Evolutionary conservation across 2,113 vertebrate genomes (phyloP).

Genomic region (Antigone vipio): DNA sequence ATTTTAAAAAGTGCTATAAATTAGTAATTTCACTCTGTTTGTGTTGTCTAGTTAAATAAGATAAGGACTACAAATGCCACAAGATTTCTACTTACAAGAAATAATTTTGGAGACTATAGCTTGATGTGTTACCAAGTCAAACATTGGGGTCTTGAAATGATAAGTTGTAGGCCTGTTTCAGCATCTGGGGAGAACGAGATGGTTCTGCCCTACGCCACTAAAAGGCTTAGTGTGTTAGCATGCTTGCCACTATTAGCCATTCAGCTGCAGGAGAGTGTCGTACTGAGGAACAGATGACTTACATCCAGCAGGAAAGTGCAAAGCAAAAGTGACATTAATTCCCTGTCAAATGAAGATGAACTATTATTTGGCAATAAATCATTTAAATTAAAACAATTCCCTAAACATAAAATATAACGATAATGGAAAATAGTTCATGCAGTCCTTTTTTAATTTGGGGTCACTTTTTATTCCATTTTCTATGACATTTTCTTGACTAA

Average conservation of each 20-base stretch:
- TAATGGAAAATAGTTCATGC: neutral
- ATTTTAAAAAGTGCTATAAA: neutral
- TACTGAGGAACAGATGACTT: slow-evolving; percentile 62
- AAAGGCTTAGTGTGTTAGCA: slow-evolving; percentile 63
- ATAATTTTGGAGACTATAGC: neutral
- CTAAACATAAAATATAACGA: neutral
- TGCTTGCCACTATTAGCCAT: slow-evolving; percentile 58
- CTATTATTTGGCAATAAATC: slow-evolving; percentile 43
- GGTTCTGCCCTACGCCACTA: slow-evolving; percentile 47
- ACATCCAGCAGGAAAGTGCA: slow-evolving; percentile 56
- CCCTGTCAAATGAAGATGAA: slow-evolving; percentile 53
- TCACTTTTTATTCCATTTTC: neutral
- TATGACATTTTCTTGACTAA: neutral
- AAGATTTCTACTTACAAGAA: neutral
- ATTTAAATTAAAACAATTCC: slow-evolving; percentile 30
- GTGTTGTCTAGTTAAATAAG: neutral
- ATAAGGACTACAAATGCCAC: neutral
- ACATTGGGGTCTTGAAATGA: neutral
- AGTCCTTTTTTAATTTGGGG: neutral
- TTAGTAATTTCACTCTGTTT: neutral
- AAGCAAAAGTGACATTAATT: slow-evolving; percentile 68
- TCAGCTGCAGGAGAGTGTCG: slow-evolving; percentile 64
- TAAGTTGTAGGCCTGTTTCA: neutral
- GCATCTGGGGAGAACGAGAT: slow-evolving; percentile 24
- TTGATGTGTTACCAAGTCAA: slow-evolving; percentile 10